Evolutionary conservation across 2,797 vertebrate genomes (phyloP).

Genomic region (Aulostomus chinensis): DNA sequence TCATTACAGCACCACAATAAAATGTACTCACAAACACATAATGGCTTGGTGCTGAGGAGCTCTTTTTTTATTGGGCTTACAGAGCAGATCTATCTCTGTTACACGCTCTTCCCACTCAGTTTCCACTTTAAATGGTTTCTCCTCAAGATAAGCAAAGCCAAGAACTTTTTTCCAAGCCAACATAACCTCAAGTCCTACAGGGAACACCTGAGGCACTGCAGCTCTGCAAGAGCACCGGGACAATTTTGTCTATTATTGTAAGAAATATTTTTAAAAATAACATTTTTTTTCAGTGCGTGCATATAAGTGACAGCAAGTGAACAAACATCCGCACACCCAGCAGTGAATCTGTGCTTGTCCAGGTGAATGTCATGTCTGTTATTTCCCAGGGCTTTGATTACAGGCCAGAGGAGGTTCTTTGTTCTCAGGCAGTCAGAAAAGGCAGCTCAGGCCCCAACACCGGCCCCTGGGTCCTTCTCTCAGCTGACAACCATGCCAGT

Average conservation of each 20-base stretch:
- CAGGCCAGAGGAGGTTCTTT: conserved; percentile 75
- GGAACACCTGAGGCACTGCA: conserved; percentile 56
- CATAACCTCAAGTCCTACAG: conserved; percentile 42
- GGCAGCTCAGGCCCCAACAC: conserved; percentile 43
- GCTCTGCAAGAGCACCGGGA: conserved; percentile 25
- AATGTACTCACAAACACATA: conserved; percentile 31
- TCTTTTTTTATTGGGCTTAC: conserved; percentile 12
- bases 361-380: conserved; percentile 71
- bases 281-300: background rate
- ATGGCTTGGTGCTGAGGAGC: conserved; percentile 2
- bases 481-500: conserved; percentile 67
- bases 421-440: conserved; percentile 71
- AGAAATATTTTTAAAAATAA: conserved; percentile 27
- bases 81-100: background rate
- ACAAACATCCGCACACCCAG: conserved; percentile 33
- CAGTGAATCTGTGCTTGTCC: conserved; percentile 55
- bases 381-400: conserved; percentile 82
- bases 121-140: conserved; percentile 31
- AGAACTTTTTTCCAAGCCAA: conserved; percentile 47
- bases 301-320: conserved; percentile 37
- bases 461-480: conserved; percentile 55
- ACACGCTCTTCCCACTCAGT: conserved; percentile 23
- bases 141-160: conserved; percentile 40
- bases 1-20: conserved; percentile 32
- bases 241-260: conserved; percentile 11